Base-by-base conservation (phyloP, 2,797 vertebrate genomes). In the Ctenopoma multispine region DNA sequence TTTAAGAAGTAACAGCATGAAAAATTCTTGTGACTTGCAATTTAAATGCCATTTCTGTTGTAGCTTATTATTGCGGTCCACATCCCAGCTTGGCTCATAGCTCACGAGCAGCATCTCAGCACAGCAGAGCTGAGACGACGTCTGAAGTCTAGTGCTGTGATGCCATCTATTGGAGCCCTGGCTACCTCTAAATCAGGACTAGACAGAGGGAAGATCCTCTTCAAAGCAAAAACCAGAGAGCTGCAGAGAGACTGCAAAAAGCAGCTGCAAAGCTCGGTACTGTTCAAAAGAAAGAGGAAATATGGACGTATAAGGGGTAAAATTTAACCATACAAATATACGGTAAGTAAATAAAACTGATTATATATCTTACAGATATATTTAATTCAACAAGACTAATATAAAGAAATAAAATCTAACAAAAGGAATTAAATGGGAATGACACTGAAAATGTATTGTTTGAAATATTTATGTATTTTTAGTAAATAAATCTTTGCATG, bases 81-180 rank as follows among this genome's bases (percentile, higher is more conserved):
- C 31, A 54, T 71, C 71, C 61, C 61, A 49, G 74, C 62, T 43
- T 36, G 59, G 53, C 63, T 76, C 23, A 9, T 4, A 36, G 59
- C 56, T 69, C 63, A 27, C 5, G 31, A 63, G n/a, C 58, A 50
- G 69, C 65, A 46, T 59, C 57, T 23, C 50, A 53, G 9, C 60
- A 34, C 15, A 68, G 59, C 50, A 10, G 46, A 65, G 62, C 40
- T 0, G 24, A 31, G 67, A 21, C 54, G 31, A 44, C 0, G 66
- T 29, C 41, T 84, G 81, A 93, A 90, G 90, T 79, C 89, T 91
- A 78, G 90, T 91, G 92, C 80, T 90, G 81, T 91, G 92, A 91
- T 92, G 90, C 92, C 92, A 93, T 88, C 92, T 93, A 92, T 89
- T 91, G 92, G 92, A 90, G 86, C 85, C 13, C 1, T 11, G 12